Evolutionary conservation across 2,888 invertebrate genomes (phyloP).

Genomic region (Tenthredo scrophulariae): DNA sequence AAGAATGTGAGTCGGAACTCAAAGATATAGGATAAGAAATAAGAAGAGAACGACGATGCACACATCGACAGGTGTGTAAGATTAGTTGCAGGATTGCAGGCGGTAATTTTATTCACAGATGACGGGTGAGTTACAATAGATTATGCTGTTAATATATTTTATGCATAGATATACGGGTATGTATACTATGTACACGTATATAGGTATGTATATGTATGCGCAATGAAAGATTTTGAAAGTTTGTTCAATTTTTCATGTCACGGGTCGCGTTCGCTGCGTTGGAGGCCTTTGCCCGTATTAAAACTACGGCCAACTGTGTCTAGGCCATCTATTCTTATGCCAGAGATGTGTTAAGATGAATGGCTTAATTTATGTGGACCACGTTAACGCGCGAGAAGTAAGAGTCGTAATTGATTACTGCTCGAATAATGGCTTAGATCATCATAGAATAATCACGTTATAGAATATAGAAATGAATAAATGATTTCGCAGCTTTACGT

Average conservation of each 20-base stretch:
- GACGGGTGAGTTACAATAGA: not conserved
- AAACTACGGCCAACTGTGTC: conserved; percentile 68
- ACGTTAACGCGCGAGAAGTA: not conserved
- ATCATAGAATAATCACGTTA: not conserved
- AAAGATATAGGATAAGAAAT: not conserved
- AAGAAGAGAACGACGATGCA: not conserved
- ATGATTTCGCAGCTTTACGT: not conserved
- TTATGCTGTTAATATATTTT: not conserved
- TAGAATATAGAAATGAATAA: not conserved
- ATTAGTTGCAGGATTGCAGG: not conserved
- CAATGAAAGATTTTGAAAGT: conserved; percentile 35
- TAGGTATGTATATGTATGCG: not conserved
- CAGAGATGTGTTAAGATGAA: conserved; percentile 17
- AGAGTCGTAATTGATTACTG: not conserved
- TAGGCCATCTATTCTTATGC: conserved; percentile 70
- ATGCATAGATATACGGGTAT: not conserved
- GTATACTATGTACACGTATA: not conserved
- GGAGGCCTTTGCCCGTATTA: conserved; percentile 52
- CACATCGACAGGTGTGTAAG: not conserved
- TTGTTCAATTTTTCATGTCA: conserved; percentile 49
- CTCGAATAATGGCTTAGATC: not conserved
- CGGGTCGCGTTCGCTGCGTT: conserved; percentile 12
- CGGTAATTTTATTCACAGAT: not conserved
- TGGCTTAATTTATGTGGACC: conserved; percentile 30
- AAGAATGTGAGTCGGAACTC: not conserved